Percentiles rank a stretch among this genome's conserved stretches.
Evolutionary conservation across 2,888 invertebrate genomes (phyloP).

Genomic region (Aspidiotus destructor): DNA sequence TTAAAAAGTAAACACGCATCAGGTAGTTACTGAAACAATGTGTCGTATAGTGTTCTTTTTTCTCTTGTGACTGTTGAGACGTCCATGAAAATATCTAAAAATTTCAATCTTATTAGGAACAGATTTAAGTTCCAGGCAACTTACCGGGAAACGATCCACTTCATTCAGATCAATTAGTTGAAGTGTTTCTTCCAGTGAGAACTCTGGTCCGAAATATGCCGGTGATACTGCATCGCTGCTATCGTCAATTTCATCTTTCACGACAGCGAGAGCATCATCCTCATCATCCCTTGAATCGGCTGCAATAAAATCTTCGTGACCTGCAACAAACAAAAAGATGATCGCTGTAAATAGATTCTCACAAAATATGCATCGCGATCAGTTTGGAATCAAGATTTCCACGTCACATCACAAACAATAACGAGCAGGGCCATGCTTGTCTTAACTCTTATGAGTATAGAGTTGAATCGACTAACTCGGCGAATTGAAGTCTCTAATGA

Average conservation of each 20-base stretch:
- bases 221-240: not conserved
- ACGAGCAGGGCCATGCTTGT: no score
- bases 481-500: no score
- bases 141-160: conserved; percentile 38
- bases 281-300: conserved; percentile 14
- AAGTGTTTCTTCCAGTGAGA: conserved; percentile 62
- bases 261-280: not conserved
- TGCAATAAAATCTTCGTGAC: not conserved
- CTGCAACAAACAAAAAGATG: conserved; percentile 2
- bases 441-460: no score
- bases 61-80: not conserved
- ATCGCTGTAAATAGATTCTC: no score
- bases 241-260: conserved; percentile 13
- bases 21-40: no score
- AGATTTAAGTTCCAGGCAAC: not conserved
- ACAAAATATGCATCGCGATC: no score
- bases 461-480: no score
- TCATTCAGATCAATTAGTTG: conserved; percentile 64
- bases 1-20: no score
- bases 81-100: not conserved
- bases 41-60: no score
- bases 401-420: no score
- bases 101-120: not conserved
- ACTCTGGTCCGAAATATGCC: conserved; percentile 42
- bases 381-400: no score